Evolutionary conservation across 2,888 invertebrate genomes (phyloP).

Genomic region (Brachynemurus nebulosus): DNA sequence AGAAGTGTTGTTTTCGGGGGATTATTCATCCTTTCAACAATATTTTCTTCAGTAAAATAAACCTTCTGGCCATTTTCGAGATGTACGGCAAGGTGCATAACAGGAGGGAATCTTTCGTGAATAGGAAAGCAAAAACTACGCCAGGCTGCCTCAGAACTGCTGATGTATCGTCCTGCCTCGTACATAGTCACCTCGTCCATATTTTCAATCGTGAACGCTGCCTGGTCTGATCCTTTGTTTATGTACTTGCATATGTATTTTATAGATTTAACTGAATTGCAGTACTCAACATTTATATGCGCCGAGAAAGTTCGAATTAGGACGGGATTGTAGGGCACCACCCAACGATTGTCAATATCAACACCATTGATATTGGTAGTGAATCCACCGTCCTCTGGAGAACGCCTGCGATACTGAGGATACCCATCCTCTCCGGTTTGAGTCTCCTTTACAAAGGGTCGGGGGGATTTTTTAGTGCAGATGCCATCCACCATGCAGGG

Average conservation of each 20-base stretch:
- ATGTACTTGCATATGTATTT: conserved; percentile 4
- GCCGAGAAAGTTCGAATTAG: neutral
- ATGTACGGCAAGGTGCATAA: conserved; percentile 5
- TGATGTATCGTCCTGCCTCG: conserved; percentile 3
- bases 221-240: conserved; percentile 6
- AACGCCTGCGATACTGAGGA: conserved; percentile 22
- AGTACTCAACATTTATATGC: conserved; percentile 6
- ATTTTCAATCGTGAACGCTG: conserved; percentile 2
- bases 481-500: conserved; percentile 7
- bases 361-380: conserved; percentile 2
- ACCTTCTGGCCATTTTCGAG: conserved; percentile 10
- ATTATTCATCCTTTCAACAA: conserved; percentile 12
- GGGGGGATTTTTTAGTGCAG: conserved; percentile 28
- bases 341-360: conserved; percentile 6
- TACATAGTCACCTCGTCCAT: conserved; percentile 1
- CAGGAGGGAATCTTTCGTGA: conserved; percentile 4
- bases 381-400: conserved; percentile 5
- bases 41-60: conserved; percentile 16
- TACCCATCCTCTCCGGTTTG: conserved; percentile 23
- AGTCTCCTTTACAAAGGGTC: conserved; percentile 22
- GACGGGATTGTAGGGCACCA: conserved; percentile 7
- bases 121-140: conserved; percentile 2
- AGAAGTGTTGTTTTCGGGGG: conserved; percentile 22
- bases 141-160: conserved; percentile 6
- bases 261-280: conserved; percentile 5